A percentile compares a stretch with the other conserved stretches of the same genome.
These are phyloP conservation scores for Matsumurasca onukii DNA, from an alignment of 1,140 invertebrate species.

Conservation along the genomic window DNA sequence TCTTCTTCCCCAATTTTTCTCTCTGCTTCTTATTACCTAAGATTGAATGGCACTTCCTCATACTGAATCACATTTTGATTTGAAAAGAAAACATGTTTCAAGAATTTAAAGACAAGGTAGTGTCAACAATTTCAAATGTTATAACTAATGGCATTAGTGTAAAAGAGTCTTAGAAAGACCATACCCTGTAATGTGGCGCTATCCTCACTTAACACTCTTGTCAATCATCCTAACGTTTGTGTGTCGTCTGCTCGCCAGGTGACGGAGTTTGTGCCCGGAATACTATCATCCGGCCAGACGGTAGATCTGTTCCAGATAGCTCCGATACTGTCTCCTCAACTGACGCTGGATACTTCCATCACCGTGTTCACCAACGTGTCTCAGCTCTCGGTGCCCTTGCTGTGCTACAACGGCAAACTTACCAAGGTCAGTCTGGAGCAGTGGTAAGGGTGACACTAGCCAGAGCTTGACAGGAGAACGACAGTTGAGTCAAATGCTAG, in stretches of 20 bases:
- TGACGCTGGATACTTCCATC: slow-evolving; percentile 64
- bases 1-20: no score
- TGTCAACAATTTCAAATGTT: no score
- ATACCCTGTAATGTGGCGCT: not conserved
- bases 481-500: no score
- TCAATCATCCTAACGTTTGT: no score
- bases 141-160: no score
- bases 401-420: slow-evolving; percentile 74
- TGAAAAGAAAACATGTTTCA: no score
- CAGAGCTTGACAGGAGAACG: not conserved
- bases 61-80: no score
- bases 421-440: slow-evolving; percentile 52
- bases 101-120: no score
- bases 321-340: slow-evolving; percentile 51
- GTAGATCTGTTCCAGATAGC: not conserved
- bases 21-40: no score
- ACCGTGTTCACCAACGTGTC: slow-evolving; percentile 74
- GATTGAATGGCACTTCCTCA: no score
- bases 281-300: slow-evolving; percentile 55
- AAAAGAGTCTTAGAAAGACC: not conserved
- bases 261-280: slow-evolving; percentile 59
- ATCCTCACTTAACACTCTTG: no score
- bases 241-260: slow-evolving; percentile 60
- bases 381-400: slow-evolving; percentile 63
- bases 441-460: slow-evolving; percentile 13